A percentile compares a stretch with the other conserved stretches of the same genome.
These are phyloP conservation scores for Ambastaia sidthimunki DNA, from an alignment of 2,797 vertebrate genomes.

Conservation along the genomic window DNA sequence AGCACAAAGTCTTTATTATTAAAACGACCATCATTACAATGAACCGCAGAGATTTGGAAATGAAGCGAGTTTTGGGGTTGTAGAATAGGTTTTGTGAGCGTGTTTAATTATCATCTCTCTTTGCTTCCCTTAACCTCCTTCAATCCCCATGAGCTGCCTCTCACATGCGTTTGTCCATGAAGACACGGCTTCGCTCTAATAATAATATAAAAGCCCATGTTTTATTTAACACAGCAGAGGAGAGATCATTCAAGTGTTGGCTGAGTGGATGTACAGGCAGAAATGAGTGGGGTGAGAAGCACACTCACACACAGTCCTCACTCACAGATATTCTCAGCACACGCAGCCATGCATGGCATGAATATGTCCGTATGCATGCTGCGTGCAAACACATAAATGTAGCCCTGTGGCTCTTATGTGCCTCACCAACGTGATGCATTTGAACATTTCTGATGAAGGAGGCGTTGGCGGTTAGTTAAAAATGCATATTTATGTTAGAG, in stretches of 20 bases:
- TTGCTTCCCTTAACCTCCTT: constrained; percentile 52
- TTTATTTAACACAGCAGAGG: constrained; percentile 70
- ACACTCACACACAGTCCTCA: constrained; percentile 20
- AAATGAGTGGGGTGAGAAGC: constrained; percentile 58
- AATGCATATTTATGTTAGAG: neutral
- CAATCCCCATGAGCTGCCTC: constrained; percentile 46
- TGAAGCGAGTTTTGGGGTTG: constrained; percentile 63
- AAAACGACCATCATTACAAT: constrained; percentile 75
- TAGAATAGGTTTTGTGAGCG: constrained; percentile 66
- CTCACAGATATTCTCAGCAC: constrained; percentile 22
- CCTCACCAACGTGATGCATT: constrained; percentile 20
- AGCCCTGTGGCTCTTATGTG: constrained; percentile 47
- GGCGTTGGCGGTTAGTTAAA: neutral
- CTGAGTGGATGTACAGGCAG: constrained; percentile 63
- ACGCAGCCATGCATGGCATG: constrained; percentile 33
- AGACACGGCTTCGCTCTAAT: constrained; percentile 58
- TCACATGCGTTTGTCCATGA: constrained; percentile 64
- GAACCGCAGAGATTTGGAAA: constrained; percentile 70
- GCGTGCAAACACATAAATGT: constrained; percentile 9
- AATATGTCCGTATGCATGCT: constrained; percentile 10
- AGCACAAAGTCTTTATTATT: constrained; percentile 72
- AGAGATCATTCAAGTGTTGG: constrained; percentile 67
- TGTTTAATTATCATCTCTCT: constrained; percentile 76
- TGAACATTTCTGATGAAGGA: neutral
- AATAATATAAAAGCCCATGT: constrained; percentile 66